Percentiles rank a stretch among this genome's conserved stretches.
Evolutionary conservation across 2,113 vertebrate species (phyloP).

Genomic region (Grallaria varia): DNA sequence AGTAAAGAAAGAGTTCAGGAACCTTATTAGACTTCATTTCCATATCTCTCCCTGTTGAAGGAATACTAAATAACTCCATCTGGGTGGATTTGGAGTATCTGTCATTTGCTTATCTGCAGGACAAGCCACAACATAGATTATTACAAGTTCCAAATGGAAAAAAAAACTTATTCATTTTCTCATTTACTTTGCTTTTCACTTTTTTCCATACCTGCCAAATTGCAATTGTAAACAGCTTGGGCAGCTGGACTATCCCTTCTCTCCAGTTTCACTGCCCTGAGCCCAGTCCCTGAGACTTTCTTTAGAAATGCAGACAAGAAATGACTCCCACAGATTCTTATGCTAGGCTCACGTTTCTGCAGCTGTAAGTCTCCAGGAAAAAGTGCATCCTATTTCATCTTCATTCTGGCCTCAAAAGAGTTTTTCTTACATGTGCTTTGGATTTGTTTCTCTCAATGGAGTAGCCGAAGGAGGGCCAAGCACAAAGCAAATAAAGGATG

Average conservation of each 20-base stretch:
- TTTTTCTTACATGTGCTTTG: background rate
- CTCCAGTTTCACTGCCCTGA: background rate
- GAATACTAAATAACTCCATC: constrained; percentile 25
- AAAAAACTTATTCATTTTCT: background rate
- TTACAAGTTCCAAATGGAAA: background rate
- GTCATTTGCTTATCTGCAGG: background rate
- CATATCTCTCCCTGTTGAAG: background rate
- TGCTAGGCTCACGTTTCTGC: background rate
- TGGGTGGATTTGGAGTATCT: background rate
- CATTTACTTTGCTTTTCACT: background rate
- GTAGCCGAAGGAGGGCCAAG: background rate
- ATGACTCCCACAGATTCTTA: background rate
- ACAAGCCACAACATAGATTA: background rate
- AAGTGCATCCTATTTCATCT: background rate
- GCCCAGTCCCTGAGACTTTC: background rate
- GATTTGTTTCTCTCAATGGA: background rate
- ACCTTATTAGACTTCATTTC: constrained; percentile 49
- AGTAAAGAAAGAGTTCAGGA: constrained; percentile 16
- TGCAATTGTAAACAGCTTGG: background rate
- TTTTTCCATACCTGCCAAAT: background rate
- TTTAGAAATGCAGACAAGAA: background rate
- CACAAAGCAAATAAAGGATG: background rate
- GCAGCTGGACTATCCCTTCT: background rate
- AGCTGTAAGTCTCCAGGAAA: background rate
- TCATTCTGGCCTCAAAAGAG: background rate